Evolutionary conservation across 1,140 invertebrate species (phyloP), one percentile per base, ranked within the genome.

Genomic region (Ephestia elutella): DNA sequence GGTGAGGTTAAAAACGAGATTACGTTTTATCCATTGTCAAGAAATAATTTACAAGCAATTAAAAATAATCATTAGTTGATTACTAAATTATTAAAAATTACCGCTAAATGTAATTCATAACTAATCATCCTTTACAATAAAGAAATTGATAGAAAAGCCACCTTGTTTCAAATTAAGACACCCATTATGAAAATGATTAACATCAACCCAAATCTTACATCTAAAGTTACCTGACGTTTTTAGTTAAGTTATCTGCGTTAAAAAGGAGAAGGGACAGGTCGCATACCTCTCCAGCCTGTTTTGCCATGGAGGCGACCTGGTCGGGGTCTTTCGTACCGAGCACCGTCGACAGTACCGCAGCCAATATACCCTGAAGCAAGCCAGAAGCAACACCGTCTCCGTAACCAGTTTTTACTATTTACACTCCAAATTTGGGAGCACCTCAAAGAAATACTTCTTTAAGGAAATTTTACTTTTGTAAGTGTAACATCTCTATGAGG

Each of bases 271-370:
- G 81, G 80, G 80, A 85, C 80, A 75, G 71, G 75, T 68, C 65
- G 91, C 93, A 92, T 94, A 97, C 96, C 95, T 97, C 95, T 87
- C 95, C 94, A 86, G 95, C 95, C 90, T 97, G 95, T 90, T 96
- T 96, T 90, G 95, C 95, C 94, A 96, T 95, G 86, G 93, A 93
- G 89, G 95, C 93, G 78, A 96, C 94, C 90, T 96, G 95, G 86
- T 95, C 93, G 75, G 95, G 94, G 91, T 97, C 94, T 92, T 94
- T 94, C 86, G 93, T 92, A 90, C 95, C 95, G 86, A 96, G 92
- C 90, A 96, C 91, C 86, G 94, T 93, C 78, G 94, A 94, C 88
- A 97, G 92, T 84, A 97, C 93, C 87, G 94, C 94, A 81, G 95
- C 93, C 92, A 97, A 93, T 90, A 97, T 93, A 88, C 94, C 94